A percentile compares a stretch with the other conserved stretches of the same genome.
phyloP scores from a whole-genome alignment of 2,113 vertebrate genomes.

The Elachura formosa region DNA sequence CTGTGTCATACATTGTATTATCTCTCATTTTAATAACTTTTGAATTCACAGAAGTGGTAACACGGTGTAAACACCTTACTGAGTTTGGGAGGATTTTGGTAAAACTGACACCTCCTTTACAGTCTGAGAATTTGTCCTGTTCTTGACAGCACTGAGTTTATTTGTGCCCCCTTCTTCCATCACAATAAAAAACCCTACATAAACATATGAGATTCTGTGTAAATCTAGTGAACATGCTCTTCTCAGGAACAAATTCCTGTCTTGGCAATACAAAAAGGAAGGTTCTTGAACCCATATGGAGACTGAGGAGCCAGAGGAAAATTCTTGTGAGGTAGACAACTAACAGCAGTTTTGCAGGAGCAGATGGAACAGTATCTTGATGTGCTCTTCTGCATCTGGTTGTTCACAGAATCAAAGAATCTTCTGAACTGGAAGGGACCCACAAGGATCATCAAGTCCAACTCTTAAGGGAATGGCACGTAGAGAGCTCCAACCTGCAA shows the following conservation, averaged over 20 bases:
- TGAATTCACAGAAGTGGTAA: background rate
- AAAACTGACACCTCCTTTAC: background rate
- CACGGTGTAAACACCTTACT: background rate
- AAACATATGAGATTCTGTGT: background rate
- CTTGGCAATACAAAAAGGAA: background rate
- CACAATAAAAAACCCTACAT: background rate
- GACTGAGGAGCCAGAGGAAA: background rate
- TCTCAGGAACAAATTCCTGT: background rate
- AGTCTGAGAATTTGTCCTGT: background rate
- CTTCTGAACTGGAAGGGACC: background rate
- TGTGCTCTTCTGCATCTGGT: background rate
- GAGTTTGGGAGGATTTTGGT: background rate
- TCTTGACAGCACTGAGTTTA: background rate
- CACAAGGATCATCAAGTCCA: background rate
- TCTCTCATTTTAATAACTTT: slow-evolving; percentile 38
- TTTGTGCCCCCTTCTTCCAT: background rate
- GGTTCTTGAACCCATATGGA: background rate
- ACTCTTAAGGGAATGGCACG: background rate
- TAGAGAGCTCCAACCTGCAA: too few species aligned
- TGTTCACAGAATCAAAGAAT: background rate
- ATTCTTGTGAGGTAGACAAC: background rate
- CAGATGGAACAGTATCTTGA: background rate
- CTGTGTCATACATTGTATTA: background rate
- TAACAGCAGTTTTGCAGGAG: background rate
- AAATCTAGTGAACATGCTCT: background rate